Percentiles rank a stretch among this genome's conserved stretches.
These are phyloP conservation scores for Ateles fusciceps DNA, from an alignment of 2,797 vertebrate species.

Conservation along the genomic window DNA sequence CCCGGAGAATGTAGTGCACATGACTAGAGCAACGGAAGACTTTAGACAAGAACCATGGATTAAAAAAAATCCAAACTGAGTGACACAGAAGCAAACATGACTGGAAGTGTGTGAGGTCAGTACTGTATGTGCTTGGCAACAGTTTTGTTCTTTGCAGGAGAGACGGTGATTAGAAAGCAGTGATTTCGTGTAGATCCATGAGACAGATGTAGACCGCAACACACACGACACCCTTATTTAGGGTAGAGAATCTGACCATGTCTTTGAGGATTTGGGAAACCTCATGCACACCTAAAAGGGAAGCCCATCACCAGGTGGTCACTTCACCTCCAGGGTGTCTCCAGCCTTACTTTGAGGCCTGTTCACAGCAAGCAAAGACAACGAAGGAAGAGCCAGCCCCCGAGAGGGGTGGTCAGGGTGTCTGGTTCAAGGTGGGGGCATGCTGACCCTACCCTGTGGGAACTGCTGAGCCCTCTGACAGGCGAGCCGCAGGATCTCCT, in stretches of 20 bases:
- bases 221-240: rapidly evolving
- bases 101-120: neutral
- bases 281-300: neutral
- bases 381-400: neutral
- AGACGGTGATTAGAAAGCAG: neutral
- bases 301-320: neutral
- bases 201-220: neutral
- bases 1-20: neutral
- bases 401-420: neutral
- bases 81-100: neutral
- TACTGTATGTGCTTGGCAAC: neutral
- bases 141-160: neutral
- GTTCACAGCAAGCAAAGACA: neutral
- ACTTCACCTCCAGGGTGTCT: neutral
- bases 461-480: constrained; percentile 88
- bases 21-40: constrained; percentile 32
- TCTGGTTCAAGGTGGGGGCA: constrained; percentile 66
- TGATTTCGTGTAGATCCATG: neutral
- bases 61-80: neutral
- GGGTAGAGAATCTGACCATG: neutral
- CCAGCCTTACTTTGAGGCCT: neutral
- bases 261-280: neutral
- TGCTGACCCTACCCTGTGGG: constrained; percentile 93
- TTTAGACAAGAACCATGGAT: constrained; percentile 43
- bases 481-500: constrained; percentile 91